A percentile compares a stretch with the other conserved stretches of the same genome.
Conservation (phyloP, 2,113 vertebrate genomes). For the Leucoraja erinaceus region DNA sequence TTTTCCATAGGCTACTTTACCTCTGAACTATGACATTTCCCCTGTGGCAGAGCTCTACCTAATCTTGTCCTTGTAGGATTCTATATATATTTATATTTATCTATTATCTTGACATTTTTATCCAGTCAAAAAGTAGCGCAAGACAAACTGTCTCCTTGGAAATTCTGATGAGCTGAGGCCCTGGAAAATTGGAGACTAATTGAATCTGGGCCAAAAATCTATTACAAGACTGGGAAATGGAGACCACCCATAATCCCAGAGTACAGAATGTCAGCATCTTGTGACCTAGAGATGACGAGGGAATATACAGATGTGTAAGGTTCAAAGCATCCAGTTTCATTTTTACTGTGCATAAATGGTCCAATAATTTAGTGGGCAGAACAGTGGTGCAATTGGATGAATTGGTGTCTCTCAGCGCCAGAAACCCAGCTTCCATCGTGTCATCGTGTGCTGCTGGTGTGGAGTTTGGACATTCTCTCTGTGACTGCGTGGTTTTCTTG, state of each 20-base stretch:
- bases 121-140: background rate
- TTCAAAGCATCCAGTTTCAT: background rate
- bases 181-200: slow-evolving; percentile 5
- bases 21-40: background rate
- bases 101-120: background rate
- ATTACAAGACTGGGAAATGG: background rate
- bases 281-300: background rate
- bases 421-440: too few species aligned
- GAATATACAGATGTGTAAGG: background rate
- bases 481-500: too few species aligned
- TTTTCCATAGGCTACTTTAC: background rate
- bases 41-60: background rate
- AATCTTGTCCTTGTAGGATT: background rate
- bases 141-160: slow-evolving; percentile 26
- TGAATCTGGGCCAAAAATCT: background rate
- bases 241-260: background rate
- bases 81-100: too few species aligned
- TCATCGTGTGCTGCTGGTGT: too few species aligned
- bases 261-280: background rate
- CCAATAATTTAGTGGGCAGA: background rate
- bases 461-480: too few species aligned
- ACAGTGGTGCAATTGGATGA: too few species aligned
- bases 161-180: background rate
- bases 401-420: too few species aligned
- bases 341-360: background rate